These are phyloP conservation scores for Pogonocichla stellata DNA, from an alignment of 2,113 vertebrate genomes.

Conservation along the genomic window DNA sequence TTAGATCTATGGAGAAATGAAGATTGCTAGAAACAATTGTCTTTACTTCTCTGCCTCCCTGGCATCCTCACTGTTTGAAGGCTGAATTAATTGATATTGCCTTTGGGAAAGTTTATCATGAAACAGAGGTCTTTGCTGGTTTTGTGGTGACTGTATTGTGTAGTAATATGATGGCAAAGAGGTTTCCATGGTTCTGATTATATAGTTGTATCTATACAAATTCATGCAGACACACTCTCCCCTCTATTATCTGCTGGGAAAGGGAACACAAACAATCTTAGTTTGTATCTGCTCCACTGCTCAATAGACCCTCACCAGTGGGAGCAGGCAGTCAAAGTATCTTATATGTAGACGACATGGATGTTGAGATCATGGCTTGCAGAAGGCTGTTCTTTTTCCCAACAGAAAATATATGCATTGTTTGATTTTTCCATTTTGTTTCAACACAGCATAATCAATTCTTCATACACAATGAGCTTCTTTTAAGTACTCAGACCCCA, in stretches of 20 bases:
- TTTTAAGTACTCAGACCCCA: conserved; percentile 32
- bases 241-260: neutral
- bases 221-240: neutral
- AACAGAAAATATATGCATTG: neutral
- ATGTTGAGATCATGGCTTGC: neutral
- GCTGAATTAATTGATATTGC: neutral
- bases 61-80: neutral
- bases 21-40: neutral
- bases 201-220: neutral
- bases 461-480: neutral
- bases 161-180: neutral
- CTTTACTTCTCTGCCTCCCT: neutral
- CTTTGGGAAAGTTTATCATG: neutral
- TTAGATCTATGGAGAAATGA: neutral
- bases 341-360: neutral
- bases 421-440: conserved; percentile 37
- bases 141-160: neutral
- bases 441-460: conserved; percentile 11
- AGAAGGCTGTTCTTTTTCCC: neutral
- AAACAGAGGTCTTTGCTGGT: neutral
- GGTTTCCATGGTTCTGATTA: neutral
- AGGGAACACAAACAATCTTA: neutral
- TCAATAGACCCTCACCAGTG: neutral
- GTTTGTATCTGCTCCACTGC: neutral
- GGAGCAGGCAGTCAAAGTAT: neutral